Conservation (phyloP, 2,113 vertebrate species). For the Cinclus cinclus region DNA sequence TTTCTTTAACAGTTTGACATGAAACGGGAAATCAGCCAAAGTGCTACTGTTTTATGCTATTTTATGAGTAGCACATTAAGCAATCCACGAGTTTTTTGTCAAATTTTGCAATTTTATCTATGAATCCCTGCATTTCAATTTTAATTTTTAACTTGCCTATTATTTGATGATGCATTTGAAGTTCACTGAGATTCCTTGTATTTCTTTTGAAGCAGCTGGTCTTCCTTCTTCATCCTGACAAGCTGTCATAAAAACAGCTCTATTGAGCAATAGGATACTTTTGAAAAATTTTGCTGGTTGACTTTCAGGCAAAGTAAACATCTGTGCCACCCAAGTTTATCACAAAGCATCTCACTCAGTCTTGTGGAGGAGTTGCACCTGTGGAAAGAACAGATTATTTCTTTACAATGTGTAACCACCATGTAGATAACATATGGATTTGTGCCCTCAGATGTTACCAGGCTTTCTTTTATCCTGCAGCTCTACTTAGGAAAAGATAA, state of each 20-base stretch:
- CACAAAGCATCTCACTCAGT: background rate
- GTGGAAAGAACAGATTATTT: background rate
- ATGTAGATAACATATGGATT: background rate
- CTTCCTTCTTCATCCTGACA: background rate
- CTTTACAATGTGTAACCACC: background rate
- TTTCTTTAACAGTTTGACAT: background rate
- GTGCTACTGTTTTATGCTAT: background rate
- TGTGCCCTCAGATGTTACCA: background rate
- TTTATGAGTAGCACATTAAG: background rate
- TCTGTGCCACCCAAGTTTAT: background rate
- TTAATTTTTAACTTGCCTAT: background rate
- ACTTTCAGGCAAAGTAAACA: background rate
- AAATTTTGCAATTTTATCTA: background rate
- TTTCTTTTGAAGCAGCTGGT: background rate
- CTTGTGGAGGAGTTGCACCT: background rate
- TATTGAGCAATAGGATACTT: background rate
- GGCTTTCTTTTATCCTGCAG: background rate
- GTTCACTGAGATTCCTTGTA: background rate
- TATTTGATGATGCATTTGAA: background rate
- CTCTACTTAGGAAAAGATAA: background rate
- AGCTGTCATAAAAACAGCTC: background rate
- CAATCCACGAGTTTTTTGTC: background rate
- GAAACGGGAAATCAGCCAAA: background rate
- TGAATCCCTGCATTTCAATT: background rate
- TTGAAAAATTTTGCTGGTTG: background rate